A percentile compares a stretch with the other conserved stretches of the same genome.
Conservation (phyloP, 1,140 invertebrate genomes). For the Apis florea region DNA sequence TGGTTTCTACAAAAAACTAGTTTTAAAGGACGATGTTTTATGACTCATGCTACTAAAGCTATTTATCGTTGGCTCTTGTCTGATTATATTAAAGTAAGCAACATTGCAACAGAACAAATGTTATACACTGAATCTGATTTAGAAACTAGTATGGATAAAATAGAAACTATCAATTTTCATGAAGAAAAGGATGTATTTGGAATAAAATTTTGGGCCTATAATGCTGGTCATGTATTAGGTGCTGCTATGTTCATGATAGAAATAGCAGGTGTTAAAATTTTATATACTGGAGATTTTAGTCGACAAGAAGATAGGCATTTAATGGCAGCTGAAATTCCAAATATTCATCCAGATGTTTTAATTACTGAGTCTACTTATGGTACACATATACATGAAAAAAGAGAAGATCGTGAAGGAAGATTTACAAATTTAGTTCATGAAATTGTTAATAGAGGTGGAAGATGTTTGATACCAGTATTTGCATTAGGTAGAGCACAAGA, state of each 20-base stretch:
- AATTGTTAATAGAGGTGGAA: slow-evolving; percentile 96
- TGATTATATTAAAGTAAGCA: slow-evolving; percentile 99
- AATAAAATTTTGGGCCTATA: slow-evolving; percentile 99
- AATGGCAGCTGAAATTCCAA: slow-evolving; percentile 99
- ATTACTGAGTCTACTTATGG: slow-evolving; percentile 99
- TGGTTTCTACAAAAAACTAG: slow-evolving; percentile 99
- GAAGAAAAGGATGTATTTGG: slow-evolving; percentile 99
- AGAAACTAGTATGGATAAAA: slow-evolving; percentile 98
- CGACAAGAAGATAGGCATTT: slow-evolving; percentile 99
- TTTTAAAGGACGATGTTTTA: slow-evolving; percentile 98
- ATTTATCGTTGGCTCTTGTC: slow-evolving; percentile 99
- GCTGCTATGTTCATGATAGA: slow-evolving; percentile 99
- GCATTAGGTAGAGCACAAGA: slow-evolving; percentile 99
- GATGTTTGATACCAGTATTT: slow-evolving; percentile 99
- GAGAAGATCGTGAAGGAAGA: slow-evolving; percentile 96
- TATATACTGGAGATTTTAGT: slow-evolving; percentile 99
- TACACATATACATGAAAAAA: slow-evolving; percentile 98
- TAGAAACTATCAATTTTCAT: slow-evolving; percentile 99
- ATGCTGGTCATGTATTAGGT: slow-evolving; percentile 98
- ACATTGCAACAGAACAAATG: slow-evolving; percentile 98
- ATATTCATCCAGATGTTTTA: slow-evolving; percentile 96
- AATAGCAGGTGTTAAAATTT: slow-evolving; percentile 93
- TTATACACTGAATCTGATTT: slow-evolving; percentile 98
- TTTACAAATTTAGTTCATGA: slow-evolving; percentile 98
- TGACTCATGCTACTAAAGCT: slow-evolving; percentile 99